Conservation (phyloP, 2,113 vertebrate genomes). For the Ibidorhyncha struthersii region DNA sequence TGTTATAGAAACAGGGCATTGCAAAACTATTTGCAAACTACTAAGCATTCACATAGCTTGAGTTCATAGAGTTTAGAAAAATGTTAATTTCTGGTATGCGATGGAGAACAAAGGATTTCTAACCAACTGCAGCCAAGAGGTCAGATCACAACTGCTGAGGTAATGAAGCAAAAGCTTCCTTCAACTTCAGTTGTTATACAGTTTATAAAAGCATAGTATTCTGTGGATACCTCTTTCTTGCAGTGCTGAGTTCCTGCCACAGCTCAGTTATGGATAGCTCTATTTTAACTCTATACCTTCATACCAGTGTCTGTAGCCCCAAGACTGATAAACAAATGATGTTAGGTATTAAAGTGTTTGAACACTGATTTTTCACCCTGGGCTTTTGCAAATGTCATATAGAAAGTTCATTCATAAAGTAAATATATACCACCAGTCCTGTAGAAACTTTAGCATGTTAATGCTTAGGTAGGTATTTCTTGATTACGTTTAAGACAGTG, state of each 20-base stretch:
- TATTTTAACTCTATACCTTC: no score
- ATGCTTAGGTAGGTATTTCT: not conserved
- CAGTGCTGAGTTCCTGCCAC: constrained; percentile 11
- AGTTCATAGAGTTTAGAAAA: constrained; percentile 50
- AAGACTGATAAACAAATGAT: not conserved
- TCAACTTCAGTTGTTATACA: constrained; percentile 35
- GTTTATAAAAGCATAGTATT: constrained; percentile 57
- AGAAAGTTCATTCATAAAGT: not conserved
- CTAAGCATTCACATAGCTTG: constrained; percentile 10
- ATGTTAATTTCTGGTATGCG: constrained; percentile 60
- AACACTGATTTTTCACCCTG: not conserved
- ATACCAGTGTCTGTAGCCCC: not conserved
- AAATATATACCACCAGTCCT: not conserved
- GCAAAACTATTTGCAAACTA: constrained; percentile 76
- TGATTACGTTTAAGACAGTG: not conserved
- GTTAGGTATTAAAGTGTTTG: not conserved
- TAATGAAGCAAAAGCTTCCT: constrained; percentile 52
- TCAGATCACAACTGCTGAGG: constrained; percentile 57
- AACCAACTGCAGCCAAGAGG: constrained; percentile 45
- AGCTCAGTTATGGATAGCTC: constrained; percentile 11
- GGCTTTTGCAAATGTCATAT: not conserved
- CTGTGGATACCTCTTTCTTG: constrained; percentile 50
- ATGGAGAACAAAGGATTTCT: constrained; percentile 39
- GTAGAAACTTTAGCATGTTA: not conserved
- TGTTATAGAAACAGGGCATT: constrained; percentile 71